A percentile compares a stretch with the other conserved stretches of the same genome.
Evolutionary conservation across 2,797 vertebrate genomes (phyloP).

Genomic region (Cirrhinus molitorella): DNA sequence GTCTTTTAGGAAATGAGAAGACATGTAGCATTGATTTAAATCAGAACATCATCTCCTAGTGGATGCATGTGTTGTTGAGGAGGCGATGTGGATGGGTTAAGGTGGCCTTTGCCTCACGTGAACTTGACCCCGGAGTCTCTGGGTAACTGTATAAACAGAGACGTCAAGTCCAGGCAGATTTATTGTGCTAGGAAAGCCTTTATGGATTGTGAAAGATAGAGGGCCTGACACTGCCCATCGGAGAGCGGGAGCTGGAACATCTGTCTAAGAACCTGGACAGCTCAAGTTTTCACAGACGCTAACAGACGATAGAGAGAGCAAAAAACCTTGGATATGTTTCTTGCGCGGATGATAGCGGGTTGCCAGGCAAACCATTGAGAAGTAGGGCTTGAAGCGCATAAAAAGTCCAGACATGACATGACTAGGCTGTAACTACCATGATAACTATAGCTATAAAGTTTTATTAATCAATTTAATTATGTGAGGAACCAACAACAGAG

Average conservation of each 20-base stretch:
- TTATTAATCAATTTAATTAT: background rate
- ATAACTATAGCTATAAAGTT: background rate
- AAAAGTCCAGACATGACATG: background rate
- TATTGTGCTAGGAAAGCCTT: constrained; percentile 54
- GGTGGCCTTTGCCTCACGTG: constrained; percentile 44
- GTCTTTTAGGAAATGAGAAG: constrained; percentile 32
- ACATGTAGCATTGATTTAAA: constrained; percentile 27
- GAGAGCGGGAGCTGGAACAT: constrained; percentile 11
- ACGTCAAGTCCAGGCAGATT: constrained; percentile 56
- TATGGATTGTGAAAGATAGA: constrained; percentile 48
- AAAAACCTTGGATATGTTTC: background rate
- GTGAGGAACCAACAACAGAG: background rate
- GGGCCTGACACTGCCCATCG: constrained; percentile 29
- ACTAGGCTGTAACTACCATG: too few relatives aligned
- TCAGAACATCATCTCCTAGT: background rate
- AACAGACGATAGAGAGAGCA: background rate
- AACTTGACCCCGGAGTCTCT: constrained; percentile 42
- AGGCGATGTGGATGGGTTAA: constrained; percentile 36
- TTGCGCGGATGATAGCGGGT: background rate
- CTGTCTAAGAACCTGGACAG: constrained; percentile 19
- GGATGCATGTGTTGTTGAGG: constrained; percentile 19
- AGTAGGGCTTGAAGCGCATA: background rate
- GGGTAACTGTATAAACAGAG: constrained; percentile 54
- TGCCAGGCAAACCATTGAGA: background rate
- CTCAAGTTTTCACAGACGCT: constrained; percentile 10